A percentile compares a stretch with the other conserved stretches of the same genome.
phyloP scores from a whole-genome alignment of 2,113 vertebrate species.

The Carlito syrichta region DNA sequence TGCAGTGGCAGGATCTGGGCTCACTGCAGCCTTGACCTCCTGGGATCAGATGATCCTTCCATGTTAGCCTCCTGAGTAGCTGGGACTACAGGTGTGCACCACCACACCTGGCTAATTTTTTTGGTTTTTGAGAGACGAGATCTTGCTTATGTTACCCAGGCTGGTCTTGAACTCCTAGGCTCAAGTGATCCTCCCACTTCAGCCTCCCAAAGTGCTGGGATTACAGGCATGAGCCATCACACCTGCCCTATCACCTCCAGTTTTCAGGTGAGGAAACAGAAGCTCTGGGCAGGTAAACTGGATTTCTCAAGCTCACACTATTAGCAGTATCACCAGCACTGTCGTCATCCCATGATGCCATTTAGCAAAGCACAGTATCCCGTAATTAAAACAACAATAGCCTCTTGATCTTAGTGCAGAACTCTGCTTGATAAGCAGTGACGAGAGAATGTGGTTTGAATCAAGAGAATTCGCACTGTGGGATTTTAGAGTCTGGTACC shows the following conservation, averaged over 20 bases:
- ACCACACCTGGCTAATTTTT: no score
- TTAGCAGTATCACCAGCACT: neutral
- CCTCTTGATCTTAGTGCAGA: neutral
- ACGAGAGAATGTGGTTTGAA: neutral
- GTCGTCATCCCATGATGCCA: neutral
- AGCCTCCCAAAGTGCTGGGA: no score
- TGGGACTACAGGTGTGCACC: no score
- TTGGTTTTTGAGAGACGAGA: no score
- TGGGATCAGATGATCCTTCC: no score
- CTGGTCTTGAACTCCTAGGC: no score
- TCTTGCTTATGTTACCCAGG: no score
- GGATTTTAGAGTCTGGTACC: neutral
- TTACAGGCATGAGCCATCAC: no score
- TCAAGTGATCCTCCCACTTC: no score
- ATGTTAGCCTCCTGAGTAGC: no score
- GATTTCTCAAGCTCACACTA: neutral
- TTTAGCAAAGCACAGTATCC: neutral
- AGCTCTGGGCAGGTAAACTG: neutral
- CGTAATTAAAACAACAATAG: neutral
- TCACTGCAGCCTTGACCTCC: no score
- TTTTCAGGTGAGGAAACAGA: conserved; percentile 17
- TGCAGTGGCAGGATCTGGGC: no score
- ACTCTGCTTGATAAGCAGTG: neutral
- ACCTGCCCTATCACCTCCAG: neutral
- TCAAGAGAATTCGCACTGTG: neutral